phyloP scores from a whole-genome alignment of 2,888 invertebrate species.

The Stenodera caucasica region DNA sequence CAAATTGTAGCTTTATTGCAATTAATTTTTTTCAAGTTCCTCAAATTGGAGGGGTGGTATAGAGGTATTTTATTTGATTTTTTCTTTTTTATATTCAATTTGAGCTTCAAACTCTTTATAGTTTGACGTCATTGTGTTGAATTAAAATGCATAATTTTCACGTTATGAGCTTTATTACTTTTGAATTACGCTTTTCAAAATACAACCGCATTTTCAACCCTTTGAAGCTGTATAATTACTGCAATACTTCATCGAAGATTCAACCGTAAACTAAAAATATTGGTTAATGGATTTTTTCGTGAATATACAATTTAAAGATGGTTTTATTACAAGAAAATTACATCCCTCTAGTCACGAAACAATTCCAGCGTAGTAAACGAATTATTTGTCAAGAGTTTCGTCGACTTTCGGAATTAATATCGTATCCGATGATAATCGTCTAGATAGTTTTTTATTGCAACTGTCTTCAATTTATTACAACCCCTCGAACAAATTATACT shows the following conservation, averaged over 20 bases:
- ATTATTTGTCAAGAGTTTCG: not conserved
- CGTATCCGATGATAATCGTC: not conserved
- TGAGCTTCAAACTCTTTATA: constrained; percentile 20
- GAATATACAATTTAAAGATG: not conserved
- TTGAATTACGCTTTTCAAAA: too few species aligned
- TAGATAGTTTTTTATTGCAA: not conserved
- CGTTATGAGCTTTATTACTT: not conserved
- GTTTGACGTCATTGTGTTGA: not conserved
- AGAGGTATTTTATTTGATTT: not conserved
- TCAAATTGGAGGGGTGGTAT: not conserved
- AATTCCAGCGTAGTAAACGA: constrained; percentile 2
- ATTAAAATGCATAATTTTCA: not conserved
- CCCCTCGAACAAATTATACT: not conserved
- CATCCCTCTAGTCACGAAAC: not conserved
- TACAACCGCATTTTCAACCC: not conserved
- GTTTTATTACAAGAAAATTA: not conserved
- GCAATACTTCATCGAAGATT: not conserved
- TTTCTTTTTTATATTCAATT: constrained; percentile 21
- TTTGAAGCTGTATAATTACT: not conserved
- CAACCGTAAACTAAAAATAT: not conserved
- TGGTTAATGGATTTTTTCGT: not conserved
- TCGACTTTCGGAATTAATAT: constrained; percentile 9
- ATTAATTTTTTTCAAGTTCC: not conserved
- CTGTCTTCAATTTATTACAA: constrained; percentile 6
- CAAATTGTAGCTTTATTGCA: constrained; percentile 3